Conservation (phyloP, 2,797 vertebrate species). For the Synaphobranchus kaupii region DNA sequence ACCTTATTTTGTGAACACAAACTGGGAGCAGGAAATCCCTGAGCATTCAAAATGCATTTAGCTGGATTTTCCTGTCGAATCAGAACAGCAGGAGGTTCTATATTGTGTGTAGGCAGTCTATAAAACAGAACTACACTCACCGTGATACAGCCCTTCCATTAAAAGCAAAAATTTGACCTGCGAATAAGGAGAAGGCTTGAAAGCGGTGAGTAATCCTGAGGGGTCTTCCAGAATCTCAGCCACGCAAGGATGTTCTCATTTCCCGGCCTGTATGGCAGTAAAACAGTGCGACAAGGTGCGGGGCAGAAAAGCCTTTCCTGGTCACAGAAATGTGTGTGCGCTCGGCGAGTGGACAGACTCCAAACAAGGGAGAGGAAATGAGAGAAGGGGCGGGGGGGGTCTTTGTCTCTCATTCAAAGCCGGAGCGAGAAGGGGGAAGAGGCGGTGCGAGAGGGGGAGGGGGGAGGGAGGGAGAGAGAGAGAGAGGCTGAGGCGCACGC, state of each 20-base stretch:
- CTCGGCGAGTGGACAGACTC: slow-evolving; percentile 35
- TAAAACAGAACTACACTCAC: slow-evolving; percentile 39
- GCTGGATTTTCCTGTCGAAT: not conserved
- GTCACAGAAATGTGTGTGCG: slow-evolving; percentile 29
- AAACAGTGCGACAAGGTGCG: slow-evolving; percentile 27
- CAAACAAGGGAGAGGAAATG: slow-evolving; percentile 15
- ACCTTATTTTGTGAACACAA: not conserved
- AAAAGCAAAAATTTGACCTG: slow-evolving; percentile 29
- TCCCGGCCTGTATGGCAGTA: slow-evolving; percentile 16
- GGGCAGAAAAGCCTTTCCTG: slow-evolving; percentile 28
- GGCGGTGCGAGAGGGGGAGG: slow-evolving; percentile 33
- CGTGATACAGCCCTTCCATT: slow-evolving; percentile 60
- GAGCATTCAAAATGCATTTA: not conserved
- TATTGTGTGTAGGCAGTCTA: not conserved
- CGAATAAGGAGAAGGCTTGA: slow-evolving; percentile 3
- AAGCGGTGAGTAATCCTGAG: slow-evolving; percentile 7
- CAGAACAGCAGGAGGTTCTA: not conserved
- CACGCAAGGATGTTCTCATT: slow-evolving; percentile 21
- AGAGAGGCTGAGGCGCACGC: not conserved
- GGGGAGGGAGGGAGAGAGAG: not conserved
- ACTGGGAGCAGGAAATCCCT: not conserved
- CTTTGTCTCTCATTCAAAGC: slow-evolving; percentile 41
- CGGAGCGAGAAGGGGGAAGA: slow-evolving; percentile 28
- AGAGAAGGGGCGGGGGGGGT: slow-evolving; percentile 23
- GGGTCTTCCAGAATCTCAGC: slow-evolving; percentile 25